Percentiles rank a stretch among this genome's conserved stretches.
These are phyloP conservation scores for Ciconia boyciana DNA, from an alignment of 2,113 vertebrate species.

Conservation along the genomic window DNA sequence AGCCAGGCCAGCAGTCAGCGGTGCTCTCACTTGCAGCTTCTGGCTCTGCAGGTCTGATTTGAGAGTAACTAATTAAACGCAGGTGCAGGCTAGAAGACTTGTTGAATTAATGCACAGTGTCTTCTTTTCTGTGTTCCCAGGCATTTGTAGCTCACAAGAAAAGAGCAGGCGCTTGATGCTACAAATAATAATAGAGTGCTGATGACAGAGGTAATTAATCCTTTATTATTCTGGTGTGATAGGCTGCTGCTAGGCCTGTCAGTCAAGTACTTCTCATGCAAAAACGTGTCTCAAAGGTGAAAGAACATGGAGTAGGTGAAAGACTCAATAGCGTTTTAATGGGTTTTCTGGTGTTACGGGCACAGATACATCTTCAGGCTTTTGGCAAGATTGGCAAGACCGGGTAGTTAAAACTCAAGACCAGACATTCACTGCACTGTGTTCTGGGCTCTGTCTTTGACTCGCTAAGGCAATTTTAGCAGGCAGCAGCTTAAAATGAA, in stretches of 20 bases:
- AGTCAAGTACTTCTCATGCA: constrained; percentile 26
- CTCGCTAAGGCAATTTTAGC: not conserved
- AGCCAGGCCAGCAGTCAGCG: constrained; percentile 13
- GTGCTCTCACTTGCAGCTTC: constrained; percentile 9
- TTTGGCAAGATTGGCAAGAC: not conserved
- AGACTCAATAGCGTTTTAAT: not conserved
- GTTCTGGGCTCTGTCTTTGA: not conserved
- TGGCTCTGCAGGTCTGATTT: constrained; percentile 45
- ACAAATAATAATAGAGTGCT: constrained; percentile 40
- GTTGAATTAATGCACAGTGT: constrained; percentile 49
- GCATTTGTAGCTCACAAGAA: constrained; percentile 27
- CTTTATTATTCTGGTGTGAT: constrained; percentile 43
- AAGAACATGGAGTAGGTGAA: not conserved
- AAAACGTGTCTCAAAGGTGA: constrained; percentile 25
- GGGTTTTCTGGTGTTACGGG: not conserved
- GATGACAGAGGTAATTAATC: constrained; percentile 37
- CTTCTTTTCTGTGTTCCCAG: constrained; percentile 35
- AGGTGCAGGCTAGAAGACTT: constrained; percentile 55
- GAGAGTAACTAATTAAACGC: constrained; percentile 50
- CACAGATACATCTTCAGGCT: not conserved
- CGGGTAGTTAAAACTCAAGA: not conserved
- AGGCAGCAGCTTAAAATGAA: not conserved
- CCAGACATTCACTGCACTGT: not conserved
- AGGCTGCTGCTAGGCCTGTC: constrained; percentile 33
- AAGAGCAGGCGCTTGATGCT: constrained; percentile 2